These are phyloP conservation scores for Cataglyphis rosenhaueri DNA, from an alignment of 2,888 invertebrate genomes.

Conservation along the genomic window DNA sequence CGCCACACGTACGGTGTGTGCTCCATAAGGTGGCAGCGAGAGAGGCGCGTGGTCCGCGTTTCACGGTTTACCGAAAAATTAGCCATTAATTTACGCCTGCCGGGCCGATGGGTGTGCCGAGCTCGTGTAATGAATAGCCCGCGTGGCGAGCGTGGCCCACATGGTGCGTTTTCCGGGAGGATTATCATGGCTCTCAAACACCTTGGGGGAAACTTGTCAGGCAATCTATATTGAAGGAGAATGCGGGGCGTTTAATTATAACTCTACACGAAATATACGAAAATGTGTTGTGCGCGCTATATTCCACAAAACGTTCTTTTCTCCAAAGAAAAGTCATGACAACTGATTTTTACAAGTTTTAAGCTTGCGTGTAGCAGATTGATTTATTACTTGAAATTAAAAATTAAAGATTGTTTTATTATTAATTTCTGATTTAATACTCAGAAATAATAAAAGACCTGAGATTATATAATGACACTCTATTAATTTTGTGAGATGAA, in stretches of 20 bases:
- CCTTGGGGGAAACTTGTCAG: slow-evolving; percentile 50
- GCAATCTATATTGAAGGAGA: slow-evolving; percentile 40
- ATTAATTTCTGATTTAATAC: not conserved
- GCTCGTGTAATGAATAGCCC: slow-evolving; percentile 67
- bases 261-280: slow-evolving; percentile 19
- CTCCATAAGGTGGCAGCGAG: slow-evolving; percentile 61
- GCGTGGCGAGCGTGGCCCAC: slow-evolving; percentile 69
- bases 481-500: not conserved
- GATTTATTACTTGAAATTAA: slow-evolving; percentile 13
- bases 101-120: slow-evolving; percentile 59
- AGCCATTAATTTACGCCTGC: slow-evolving; percentile 79
- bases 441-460: too few species aligned
- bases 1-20: slow-evolving; percentile 45
- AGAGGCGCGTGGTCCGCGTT: slow-evolving; percentile 80
- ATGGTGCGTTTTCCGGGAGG: slow-evolving; percentile 69
- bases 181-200: slow-evolving; percentile 62
- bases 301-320: slow-evolving; percentile 14
- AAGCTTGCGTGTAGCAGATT: not conserved
- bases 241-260: slow-evolving; percentile 52
- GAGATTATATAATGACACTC: not conserved
- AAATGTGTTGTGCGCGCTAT: not conserved
- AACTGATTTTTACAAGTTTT: not conserved
- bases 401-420: not conserved
- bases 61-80: slow-evolving; percentile 82
- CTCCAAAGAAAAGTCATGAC: not conserved